Conservation (phyloP, 2,888 invertebrate species). For the Eumacrocentrus americanus region DNA sequence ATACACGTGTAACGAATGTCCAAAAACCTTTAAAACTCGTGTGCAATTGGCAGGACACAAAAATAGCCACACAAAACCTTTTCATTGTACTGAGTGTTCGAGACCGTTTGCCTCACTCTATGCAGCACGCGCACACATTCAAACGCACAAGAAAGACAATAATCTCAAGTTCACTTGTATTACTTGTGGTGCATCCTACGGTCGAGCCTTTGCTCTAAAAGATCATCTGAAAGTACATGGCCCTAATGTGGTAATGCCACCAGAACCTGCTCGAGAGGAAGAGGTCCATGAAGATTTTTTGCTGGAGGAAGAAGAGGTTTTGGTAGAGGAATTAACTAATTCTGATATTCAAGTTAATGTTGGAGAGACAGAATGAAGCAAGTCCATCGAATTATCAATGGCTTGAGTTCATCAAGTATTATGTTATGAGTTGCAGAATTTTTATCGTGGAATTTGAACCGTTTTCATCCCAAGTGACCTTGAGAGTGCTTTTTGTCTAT, state of each 20-base stretch:
- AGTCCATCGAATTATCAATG: too few species aligned
- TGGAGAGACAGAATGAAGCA: slow-evolving; percentile 40
- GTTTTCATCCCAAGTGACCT: background rate
- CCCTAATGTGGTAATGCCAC: slow-evolving; percentile 55
- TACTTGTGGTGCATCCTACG: slow-evolving; percentile 79
- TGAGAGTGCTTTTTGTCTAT: background rate
- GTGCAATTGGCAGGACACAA: slow-evolving; percentile 81
- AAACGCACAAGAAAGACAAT: slow-evolving; percentile 73
- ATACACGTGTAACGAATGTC: slow-evolving; percentile 77
- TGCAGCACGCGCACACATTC: slow-evolving; percentile 77
- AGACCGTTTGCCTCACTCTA: slow-evolving; percentile 80
- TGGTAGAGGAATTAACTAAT: slow-evolving; percentile 29
- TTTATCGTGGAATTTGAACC: background rate
- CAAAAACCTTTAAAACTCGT: slow-evolving; percentile 80
- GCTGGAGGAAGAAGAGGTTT: slow-evolving; percentile 45
- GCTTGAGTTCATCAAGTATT: background rate
- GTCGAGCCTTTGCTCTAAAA: slow-evolving; percentile 75
- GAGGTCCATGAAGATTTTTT: slow-evolving; percentile 52
- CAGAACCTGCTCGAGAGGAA: slow-evolving; percentile 54
- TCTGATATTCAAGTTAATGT: background rate
- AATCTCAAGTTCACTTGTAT: slow-evolving; percentile 74
- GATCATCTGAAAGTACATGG: slow-evolving; percentile 77
- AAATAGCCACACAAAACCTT: slow-evolving; percentile 82
- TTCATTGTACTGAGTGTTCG: slow-evolving; percentile 74
- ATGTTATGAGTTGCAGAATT: too few species aligned